These are phyloP conservation scores for Molothrus ater DNA, from an alignment of 2,797 vertebrate genomes.

Conservation along the genomic window DNA sequence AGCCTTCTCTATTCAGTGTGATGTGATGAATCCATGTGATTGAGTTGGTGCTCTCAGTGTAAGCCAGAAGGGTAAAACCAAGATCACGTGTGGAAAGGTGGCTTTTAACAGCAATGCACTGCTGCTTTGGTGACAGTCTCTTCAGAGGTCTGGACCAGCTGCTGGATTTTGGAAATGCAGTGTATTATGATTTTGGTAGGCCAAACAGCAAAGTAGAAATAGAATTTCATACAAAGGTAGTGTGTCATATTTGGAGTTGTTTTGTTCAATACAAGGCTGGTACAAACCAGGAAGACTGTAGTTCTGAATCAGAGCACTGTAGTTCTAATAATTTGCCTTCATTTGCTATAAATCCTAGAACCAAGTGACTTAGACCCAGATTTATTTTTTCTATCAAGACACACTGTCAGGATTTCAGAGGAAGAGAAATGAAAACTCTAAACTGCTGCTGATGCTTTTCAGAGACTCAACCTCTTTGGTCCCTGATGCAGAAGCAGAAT, in stretches of 20 bases:
- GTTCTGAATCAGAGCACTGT: neutral
- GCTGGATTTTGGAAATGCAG: neutral
- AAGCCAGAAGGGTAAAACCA: neutral
- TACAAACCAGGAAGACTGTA: fast-evolving
- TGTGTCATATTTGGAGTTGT: fast-evolving
- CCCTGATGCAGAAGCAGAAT: neutral
- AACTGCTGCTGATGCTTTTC: neutral
- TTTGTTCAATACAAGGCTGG: neutral
- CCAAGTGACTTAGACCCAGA: neutral
- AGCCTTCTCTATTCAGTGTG: neutral
- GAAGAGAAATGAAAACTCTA: neutral
- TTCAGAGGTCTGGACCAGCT: neutral
- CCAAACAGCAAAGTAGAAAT: neutral
- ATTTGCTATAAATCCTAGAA: neutral
- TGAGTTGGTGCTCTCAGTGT: neutral
- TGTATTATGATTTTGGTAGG: neutral
- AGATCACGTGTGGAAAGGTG: neutral
- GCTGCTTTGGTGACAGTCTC: neutral
- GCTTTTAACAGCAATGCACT: neutral
- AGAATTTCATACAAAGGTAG: neutral
- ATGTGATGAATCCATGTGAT: neutral
- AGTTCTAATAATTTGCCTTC: neutral
- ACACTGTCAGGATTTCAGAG: neutral
- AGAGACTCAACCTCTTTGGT: neutral
- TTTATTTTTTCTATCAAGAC: neutral